These are phyloP conservation scores for Furcula furcula DNA, from an alignment of 2,888 invertebrate species.

Conservation along the genomic window DNA sequence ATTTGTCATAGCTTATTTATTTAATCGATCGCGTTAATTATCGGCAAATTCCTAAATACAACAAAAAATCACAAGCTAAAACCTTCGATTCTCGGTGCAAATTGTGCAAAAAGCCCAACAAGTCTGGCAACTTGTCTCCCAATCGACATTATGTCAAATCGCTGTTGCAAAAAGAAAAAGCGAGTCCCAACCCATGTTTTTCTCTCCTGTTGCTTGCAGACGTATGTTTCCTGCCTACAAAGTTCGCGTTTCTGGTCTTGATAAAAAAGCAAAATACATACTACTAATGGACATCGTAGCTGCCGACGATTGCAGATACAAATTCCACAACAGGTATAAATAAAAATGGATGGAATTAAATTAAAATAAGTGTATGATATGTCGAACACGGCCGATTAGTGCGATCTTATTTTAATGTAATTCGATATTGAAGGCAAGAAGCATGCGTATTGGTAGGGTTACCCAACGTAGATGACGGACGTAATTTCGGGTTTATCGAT, in stretches of 20 bases:
- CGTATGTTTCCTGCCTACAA: constrained; percentile 99
- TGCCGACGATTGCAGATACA: constrained; percentile 97
- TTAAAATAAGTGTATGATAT: constrained; percentile 70
- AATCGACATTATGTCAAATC: constrained; percentile 78
- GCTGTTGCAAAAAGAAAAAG: constrained; percentile 74
- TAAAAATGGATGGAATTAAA: constrained; percentile 67
- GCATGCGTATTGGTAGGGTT: constrained; percentile 82
- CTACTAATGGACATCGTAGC: constrained; percentile 98
- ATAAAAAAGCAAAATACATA: constrained; percentile 98
- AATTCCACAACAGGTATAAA: constrained; percentile 95
- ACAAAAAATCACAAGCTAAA: constrained; percentile 76
- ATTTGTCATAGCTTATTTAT: too few species aligned
- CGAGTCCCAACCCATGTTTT: constrained; percentile 77
- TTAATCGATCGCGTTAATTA: too few species aligned
- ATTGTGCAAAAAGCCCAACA: constrained; percentile 64
- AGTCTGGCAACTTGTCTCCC: constrained; percentile 71
- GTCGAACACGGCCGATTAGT: constrained; percentile 40
- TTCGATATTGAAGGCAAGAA: constrained; percentile 82
- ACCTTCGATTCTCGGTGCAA: constrained; percentile 50
- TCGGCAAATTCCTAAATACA: too few species aligned
- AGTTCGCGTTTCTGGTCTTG: constrained; percentile 97
- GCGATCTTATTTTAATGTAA: constrained; percentile 77
- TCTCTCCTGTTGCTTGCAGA: constrained; percentile 87
- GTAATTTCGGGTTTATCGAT: too few species aligned
- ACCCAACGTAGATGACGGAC: too few species aligned